Base-by-base conservation (phyloP, 2,113 vertebrate genomes). In the Psilopogon haemacephalus region DNA sequence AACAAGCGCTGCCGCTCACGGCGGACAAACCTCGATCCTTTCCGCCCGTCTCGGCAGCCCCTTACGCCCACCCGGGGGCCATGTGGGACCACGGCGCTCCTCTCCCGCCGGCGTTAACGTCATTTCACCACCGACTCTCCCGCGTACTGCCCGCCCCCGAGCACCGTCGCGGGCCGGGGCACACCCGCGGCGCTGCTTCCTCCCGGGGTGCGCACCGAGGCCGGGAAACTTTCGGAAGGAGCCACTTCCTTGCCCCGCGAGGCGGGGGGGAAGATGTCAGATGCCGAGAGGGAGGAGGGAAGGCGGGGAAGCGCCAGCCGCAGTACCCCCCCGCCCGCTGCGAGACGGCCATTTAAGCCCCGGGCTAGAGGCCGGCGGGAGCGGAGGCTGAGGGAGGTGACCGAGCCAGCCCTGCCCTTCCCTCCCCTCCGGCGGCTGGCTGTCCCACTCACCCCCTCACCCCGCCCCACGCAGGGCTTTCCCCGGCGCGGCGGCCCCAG, bases 171-270 rank as follows among this genome's bases (percentile, higher is more conserved):
- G 5, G 3, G 32, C 35, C 58, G 23, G 37, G 67, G 52, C 54
- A 55, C 54, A 32, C 4, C 37, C 6, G 18, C 42, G 26, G 81
- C 26, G 62, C 37, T 16, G 77, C 82, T 75, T 72, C 68, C 68
- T 50, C 32, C 5, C 15, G 42, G 38, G 38, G 13, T 12, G 86
- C 28, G 56, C 72, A 13, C 15, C 9, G 55, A 24, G 33, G 24
- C 48, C 67, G 54, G 59, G 54, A 59, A 89, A 76, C 78, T 95
- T 87, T 86, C 15, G 23, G 50, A 70, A 35, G 26, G 60, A 87
- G 30, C 52, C 75, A 11, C 82, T 89, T 82, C 87, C 85, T 70
- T 40, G 8, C 28, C 50, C 28, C 5, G 40, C 60, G 27, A 8
- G 28, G 56, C 58, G 20, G 8, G 60, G 46, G 46, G 52, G 56